Evolutionary conservation across 2,888 invertebrate species (phyloP), one percentile per base, ranked within the genome.

Genomic region (Macrosoma leucophasiata): DNA sequence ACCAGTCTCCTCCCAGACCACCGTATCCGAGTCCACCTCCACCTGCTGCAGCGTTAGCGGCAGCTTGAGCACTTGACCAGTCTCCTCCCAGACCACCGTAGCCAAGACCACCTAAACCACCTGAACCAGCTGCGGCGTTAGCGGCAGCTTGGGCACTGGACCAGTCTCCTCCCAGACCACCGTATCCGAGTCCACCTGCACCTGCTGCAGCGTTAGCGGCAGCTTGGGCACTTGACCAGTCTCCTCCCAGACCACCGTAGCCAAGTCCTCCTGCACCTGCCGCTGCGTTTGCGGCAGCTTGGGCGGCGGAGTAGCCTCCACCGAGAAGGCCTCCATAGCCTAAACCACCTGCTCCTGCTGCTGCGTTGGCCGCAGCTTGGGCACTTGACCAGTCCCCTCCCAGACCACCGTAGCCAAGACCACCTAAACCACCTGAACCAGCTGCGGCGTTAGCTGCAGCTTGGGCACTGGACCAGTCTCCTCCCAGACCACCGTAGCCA

Each of bases 81-180:
- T 7, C 8, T 18, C 27, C 33, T 11, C 27, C 35, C 23, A 39
- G 13, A 7, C 20, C 29, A 32, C n/a, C 40, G 33, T 5, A 13
- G 12, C 26, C 26, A 15, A 28, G 33, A 6, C 45, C 39, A 8
- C 37, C 39, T 10, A 24, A 24, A 6, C 44, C 39, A 6, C 37
- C 39, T 5, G 29, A 33, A 3, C 25, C 30, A 4, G 39, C 25
- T 3, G 14, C 32, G 2, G 47, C 46, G 13, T 35, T 44, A 0
- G 44, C 46, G 9, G 23, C 32, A 8, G 48, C 48, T n/a, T 47
- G 36, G 1, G 50, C 44, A 45, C 48, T 9, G 35, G 25, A 5
- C 36, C 40, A 2, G 31, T 14, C 32, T 9, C 30, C 36, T 10
- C 30, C 35, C 21, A 41, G 12, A 10, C 20, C 29, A 32, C n/a